Conservation (phyloP, 2,888 invertebrate species). For the Sinentomon sp. region DNA sequence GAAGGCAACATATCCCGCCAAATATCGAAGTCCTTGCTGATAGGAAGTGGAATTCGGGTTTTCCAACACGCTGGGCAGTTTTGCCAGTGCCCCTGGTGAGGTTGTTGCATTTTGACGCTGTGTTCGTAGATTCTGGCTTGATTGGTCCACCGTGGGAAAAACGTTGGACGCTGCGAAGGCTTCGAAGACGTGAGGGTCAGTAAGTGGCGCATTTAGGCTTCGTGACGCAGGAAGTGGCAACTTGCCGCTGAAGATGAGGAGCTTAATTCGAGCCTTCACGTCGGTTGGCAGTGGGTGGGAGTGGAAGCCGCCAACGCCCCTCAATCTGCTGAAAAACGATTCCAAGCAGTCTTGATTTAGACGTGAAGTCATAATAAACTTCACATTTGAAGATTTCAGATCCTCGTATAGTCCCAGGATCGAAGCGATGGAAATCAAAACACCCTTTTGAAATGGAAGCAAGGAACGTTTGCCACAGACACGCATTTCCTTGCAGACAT, state of each 20-base stretch:
- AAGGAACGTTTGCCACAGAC: not conserved
- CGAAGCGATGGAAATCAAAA: slow-evolving; percentile 1
- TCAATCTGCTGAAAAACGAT: slow-evolving; percentile 1
- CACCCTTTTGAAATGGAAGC: slow-evolving; percentile 7
- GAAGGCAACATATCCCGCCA: not conserved
- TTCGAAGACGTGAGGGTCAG: too few species aligned
- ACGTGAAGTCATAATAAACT: slow-evolving; percentile 4
- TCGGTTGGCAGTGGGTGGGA: slow-evolving; percentile 3
- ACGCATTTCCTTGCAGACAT: not conserved
- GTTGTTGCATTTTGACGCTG: too few species aligned
- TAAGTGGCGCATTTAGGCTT: too few species aligned
- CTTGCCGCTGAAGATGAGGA: slow-evolving; percentile 2
- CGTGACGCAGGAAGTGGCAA: too few species aligned
- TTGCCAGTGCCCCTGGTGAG: too few species aligned
- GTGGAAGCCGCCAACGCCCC: slow-evolving; percentile 5
- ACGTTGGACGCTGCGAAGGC: too few species aligned
- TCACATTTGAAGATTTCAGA: not conserved
- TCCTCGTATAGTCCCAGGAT: slow-evolving; percentile 2
- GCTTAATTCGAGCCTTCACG: slow-evolving; percentile 2
- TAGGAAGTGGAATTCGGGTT: too few species aligned
- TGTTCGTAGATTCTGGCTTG: too few species aligned
- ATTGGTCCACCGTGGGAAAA: too few species aligned
- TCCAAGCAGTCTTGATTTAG: slow-evolving; percentile 9
- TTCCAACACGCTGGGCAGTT: too few species aligned
- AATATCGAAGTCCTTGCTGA: not conserved